A percentile compares a stretch with the other conserved stretches of the same genome.
These are phyloP conservation scores for Xestia c-nigrum DNA, from an alignment of 2,888 invertebrate species.

Conservation along the genomic window DNA sequence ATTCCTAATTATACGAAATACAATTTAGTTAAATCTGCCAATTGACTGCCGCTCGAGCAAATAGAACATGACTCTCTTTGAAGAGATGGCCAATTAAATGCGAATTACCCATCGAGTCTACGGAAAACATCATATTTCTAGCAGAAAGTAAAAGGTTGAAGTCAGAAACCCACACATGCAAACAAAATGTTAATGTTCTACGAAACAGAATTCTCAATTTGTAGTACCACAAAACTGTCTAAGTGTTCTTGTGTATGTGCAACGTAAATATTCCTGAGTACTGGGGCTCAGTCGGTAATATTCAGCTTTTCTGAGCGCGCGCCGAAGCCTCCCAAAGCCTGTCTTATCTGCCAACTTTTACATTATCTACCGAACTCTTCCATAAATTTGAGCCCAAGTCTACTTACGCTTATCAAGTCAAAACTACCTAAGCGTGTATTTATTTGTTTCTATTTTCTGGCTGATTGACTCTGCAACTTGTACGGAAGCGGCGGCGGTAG, in stretches of 20 bases:
- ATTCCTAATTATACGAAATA: slow-evolving; percentile 18
- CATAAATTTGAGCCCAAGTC: slow-evolving; percentile 85
- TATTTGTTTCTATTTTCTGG: slow-evolving; percentile 89
- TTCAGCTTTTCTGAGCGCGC: slow-evolving; percentile 77
- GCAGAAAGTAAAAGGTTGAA: background rate
- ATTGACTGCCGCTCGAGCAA: slow-evolving; percentile 20
- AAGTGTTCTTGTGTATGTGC: slow-evolving; percentile 39
- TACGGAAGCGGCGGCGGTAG: slow-evolving; percentile 77
- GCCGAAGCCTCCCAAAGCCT: slow-evolving; percentile 80
- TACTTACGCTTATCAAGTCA: slow-evolving; percentile 88
- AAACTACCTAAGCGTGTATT: slow-evolving; percentile 88
- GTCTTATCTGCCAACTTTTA: slow-evolving; percentile 88
- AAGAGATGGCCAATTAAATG: slow-evolving; percentile 52
- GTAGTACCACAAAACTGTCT: slow-evolving; percentile 34
- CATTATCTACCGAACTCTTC: slow-evolving; percentile 86
- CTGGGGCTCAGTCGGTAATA: slow-evolving; percentile 75
- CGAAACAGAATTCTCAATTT: slow-evolving; percentile 14
- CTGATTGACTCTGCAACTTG: slow-evolving; percentile 86
- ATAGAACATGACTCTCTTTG: slow-evolving; percentile 37
- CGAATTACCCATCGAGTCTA: slow-evolving; percentile 27
- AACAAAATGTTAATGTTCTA: slow-evolving; percentile 21
- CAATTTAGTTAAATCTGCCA: slow-evolving; percentile 28
- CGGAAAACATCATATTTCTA: slow-evolving; percentile 19
- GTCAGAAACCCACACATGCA: background rate
- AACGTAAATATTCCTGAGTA: slow-evolving; percentile 73